These are phyloP conservation scores for Hydractinia echinata DNA, from an alignment of 30 jellyfish, hydroid and myxozoan genomes.

Conservation along the genomic window DNA sequence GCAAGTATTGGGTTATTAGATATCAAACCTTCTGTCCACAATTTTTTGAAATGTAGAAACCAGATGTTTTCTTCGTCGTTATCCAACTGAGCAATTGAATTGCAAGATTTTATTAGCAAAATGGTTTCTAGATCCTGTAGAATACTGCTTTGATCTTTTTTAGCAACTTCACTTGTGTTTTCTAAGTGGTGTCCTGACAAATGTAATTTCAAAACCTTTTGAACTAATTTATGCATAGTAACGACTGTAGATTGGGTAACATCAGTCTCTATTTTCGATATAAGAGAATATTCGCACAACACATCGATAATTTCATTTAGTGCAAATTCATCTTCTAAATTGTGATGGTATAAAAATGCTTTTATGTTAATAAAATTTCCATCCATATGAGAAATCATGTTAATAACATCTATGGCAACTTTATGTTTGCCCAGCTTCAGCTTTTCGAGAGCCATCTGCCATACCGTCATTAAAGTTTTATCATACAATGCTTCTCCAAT, in stretches of 20 bases:
- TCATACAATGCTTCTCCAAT: slow-evolving; percentile 16
- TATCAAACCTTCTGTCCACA: too few species aligned
- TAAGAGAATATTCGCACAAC: neutral
- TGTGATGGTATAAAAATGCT: neutral
- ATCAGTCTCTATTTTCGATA: neutral
- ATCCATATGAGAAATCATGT: slow-evolving; percentile 1
- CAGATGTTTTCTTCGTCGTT: neutral
- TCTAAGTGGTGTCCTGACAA: neutral
- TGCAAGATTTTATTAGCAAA: too few species aligned
- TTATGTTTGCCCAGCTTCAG: slow-evolving; percentile 8
- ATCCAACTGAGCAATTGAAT: too few species aligned
- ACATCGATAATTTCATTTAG: neutral
- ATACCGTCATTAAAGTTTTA: slow-evolving; percentile 18
- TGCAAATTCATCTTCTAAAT: neutral
- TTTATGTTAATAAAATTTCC: neutral
- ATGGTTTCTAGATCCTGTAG: too few species aligned
- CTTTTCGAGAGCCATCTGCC: slow-evolving; percentile 54
- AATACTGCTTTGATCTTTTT: neutral
- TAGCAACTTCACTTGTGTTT: neutral
- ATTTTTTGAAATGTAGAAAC: neutral
- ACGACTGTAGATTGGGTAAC: neutral
- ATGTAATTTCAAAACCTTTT: neutral
- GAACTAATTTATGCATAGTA: neutral
- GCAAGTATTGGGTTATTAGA: too few species aligned
- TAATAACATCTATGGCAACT: slow-evolving; percentile 19